phyloP scores from a whole-genome alignment of 2,797 vertebrate genomes.

The Glyptemys insculpta region DNA sequence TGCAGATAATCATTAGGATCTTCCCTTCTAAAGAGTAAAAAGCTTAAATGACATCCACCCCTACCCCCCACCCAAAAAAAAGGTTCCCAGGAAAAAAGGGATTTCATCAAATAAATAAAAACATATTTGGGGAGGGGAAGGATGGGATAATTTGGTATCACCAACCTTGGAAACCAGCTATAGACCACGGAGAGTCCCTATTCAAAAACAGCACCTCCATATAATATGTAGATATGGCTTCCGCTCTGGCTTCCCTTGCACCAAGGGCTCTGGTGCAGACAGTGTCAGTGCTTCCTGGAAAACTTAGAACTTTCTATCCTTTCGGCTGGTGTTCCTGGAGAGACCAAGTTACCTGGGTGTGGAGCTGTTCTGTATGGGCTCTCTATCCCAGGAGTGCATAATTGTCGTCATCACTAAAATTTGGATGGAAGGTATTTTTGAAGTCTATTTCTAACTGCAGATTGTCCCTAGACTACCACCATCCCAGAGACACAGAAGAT shows the following conservation, averaged over 20 bases:
- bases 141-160: background rate
- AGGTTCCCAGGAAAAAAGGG: background rate
- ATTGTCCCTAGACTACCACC: background rate
- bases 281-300: background rate
- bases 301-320: background rate
- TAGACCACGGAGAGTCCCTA: background rate
- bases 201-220: background rate
- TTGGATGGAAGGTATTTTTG: background rate
- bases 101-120: background rate
- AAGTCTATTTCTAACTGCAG: background rate
- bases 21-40: background rate
- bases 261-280: background rate
- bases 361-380: background rate
- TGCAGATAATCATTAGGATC: background rate
- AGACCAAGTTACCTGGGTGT: background rate
- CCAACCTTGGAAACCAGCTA: background rate
- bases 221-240: background rate
- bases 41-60: background rate
- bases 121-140: background rate
- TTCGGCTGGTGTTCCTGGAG: background rate
- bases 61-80: rapidly evolving
- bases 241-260: background rate
- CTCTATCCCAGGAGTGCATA: background rate
- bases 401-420: background rate
- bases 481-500: background rate